phyloP scores from a whole-genome alignment of 2,888 invertebrate species.

The Scelioninae gen. 1 region DNA sequence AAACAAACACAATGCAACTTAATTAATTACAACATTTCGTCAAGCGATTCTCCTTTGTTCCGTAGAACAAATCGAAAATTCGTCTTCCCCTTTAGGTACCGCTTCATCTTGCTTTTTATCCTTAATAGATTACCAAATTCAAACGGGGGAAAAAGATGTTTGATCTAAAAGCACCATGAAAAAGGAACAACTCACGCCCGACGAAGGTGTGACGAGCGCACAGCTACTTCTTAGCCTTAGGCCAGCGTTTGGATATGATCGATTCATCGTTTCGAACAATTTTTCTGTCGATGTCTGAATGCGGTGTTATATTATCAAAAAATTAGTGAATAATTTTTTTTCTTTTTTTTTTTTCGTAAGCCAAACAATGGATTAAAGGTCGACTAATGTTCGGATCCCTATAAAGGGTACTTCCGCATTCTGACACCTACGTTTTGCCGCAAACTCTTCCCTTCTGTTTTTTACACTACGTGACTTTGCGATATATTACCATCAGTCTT shows the following conservation, averaged over 20 bases:
- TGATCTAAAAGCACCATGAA: constrained; percentile 57
- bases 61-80: background rate
- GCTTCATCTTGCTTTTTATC: background rate
- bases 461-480: constrained; percentile 38
- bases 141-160: constrained; percentile 47
- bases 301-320: too few species aligned
- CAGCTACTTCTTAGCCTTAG: constrained; percentile 65
- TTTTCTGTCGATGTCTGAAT: too few species aligned
- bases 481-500: constrained; percentile 68
- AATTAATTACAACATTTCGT: constrained; percentile 47
- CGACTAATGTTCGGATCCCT: too few species aligned
- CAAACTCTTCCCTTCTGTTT: constrained; percentile 18
- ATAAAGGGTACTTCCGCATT: too few species aligned
- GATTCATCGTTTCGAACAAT: constrained; percentile 48
- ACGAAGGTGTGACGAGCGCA: constrained; percentile 67
- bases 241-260: constrained; percentile 65
- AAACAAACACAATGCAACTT: constrained; percentile 31
- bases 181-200: constrained; percentile 65
- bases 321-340: too few species aligned
- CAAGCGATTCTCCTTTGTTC: constrained; percentile 19
- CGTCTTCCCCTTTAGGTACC: background rate
- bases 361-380: too few species aligned
- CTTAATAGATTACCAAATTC: background rate
- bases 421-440: too few species aligned
- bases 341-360: too few species aligned